Base-by-base conservation (phyloP, 1,140 invertebrate species). In the Goniozus legneri region DNA sequence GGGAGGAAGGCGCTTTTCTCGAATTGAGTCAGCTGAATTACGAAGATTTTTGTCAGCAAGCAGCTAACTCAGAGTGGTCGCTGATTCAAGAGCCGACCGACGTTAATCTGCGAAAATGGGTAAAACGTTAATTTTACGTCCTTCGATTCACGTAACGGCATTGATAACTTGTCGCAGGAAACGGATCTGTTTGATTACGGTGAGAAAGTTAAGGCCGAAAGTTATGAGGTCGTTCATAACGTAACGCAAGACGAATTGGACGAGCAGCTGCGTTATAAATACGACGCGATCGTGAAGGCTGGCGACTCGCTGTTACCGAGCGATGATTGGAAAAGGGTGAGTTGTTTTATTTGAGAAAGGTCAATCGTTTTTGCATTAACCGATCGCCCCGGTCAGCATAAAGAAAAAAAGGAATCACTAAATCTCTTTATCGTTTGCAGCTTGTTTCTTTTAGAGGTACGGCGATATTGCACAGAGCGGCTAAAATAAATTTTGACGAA, bases 371-470 rank as follows among this genome's bases (percentile, higher is more conserved):
- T 27, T 6, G 10, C 24, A 4, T 27, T 27, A n/a, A n/a, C n/a
- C n/a, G n/a, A n/a, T n/a, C n/a, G n/a, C n/a, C n/a, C n/a, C n/a
- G n/a, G n/a, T n/a, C n/a, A n/a, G 24, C 10, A 32, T 48, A 2
- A 41, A 42, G 7, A 30, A 22, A 12, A 19, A 27, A 20, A 19
- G n/a, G 6, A 24, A 8, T 33, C 4, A n/a, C n/a, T 27, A 21
- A 24, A 35, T 44, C 21, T 30, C 1, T 27, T 66, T 60, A 18
- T 44, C 44, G n/a, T 41, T 82, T 83, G 37, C 73, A 88, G 84
- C 68, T 88, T 33, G 83, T 87, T 61, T 85, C 85, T 57, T 80
- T 88, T 58, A 79, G 84, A 60, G 85, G 84, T 24, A 66, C 83
- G 41, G 82, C 83, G 38, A 84, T 87, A 63, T 48, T 58, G 0